Evolutionary conservation across 2,797 vertebrate genomes (phyloP).

Genomic region (Mormyrus proboscirostris): DNA sequence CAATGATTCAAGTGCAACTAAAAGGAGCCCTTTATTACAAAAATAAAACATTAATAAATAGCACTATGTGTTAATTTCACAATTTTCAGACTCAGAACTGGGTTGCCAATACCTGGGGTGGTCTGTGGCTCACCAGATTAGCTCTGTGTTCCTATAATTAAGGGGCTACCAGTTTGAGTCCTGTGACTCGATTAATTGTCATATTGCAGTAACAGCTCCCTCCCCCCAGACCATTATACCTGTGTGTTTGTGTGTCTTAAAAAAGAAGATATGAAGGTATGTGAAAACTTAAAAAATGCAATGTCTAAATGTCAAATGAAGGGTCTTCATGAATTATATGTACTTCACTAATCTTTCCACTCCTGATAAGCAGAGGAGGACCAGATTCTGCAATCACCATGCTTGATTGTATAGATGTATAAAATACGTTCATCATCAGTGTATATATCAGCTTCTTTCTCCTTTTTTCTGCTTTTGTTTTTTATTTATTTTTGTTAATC

Average conservation of each 20-base stretch:
- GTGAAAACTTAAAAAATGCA: neutral
- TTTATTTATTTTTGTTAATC: neutral
- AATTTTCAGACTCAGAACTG: neutral
- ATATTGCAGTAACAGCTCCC: neutral
- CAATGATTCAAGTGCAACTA: neutral
- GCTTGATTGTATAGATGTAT: neutral
- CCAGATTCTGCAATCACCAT: neutral
- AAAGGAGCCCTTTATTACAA: neutral
- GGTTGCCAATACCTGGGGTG: neutral
- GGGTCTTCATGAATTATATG: neutral
- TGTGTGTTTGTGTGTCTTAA: neutral
- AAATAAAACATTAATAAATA: neutral
- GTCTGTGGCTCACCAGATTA: neutral
- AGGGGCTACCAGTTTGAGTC: neutral
- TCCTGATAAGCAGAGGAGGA: neutral
- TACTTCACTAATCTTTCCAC: neutral
- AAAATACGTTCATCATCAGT: neutral
- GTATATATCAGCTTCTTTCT: neutral
- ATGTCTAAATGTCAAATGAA: neutral
- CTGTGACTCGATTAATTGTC: neutral
- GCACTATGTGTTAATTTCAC: neutral
- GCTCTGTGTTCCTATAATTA: neutral
- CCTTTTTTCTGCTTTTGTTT: neutral
- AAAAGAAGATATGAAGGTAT: neutral
- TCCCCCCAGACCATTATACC: neutral